Conservation (phyloP, 1,140 invertebrate genomes). For the Potamilus streckersoni region DNA sequence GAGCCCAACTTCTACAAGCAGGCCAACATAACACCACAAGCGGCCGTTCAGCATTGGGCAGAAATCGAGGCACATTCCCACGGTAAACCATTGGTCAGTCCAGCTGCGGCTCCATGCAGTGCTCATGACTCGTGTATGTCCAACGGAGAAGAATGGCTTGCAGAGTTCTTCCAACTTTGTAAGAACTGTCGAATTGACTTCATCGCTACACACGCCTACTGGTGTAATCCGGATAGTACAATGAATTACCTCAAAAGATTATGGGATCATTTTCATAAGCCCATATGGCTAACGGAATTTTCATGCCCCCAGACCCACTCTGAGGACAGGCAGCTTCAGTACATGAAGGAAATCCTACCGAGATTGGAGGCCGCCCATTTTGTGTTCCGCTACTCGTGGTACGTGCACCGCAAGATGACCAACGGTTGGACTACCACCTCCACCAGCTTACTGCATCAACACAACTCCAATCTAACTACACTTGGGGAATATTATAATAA, state of each 20-base stretch:
- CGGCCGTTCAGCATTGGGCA: constrained; percentile 1
- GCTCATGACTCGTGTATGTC: background rate
- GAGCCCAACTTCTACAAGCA: constrained; percentile 15
- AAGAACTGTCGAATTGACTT: constrained; percentile 34
- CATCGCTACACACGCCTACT: constrained; percentile 45
- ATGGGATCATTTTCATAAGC: constrained; percentile 35
- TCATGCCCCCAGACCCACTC: constrained; percentile 30
- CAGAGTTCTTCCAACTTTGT: constrained; percentile 39
- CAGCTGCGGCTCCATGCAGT: background rate
- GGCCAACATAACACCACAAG: constrained; percentile 3
- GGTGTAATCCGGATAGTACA: constrained; percentile 32
- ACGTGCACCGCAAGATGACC: background rate
- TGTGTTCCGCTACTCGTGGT: constrained; percentile 36
- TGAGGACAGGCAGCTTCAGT: constrained; percentile 27
- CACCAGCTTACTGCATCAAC: constrained; percentile 21
- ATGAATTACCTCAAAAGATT: constrained; percentile 39
- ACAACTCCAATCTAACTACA: constrained; percentile 19
- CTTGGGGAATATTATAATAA: constrained; percentile 32
- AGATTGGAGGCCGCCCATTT: constrained; percentile 33
- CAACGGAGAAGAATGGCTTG: constrained; percentile 33
- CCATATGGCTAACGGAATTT: constrained; percentile 47
- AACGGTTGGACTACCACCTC: constrained; percentile 11
- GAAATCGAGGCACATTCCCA: constrained; percentile 11
- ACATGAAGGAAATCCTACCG: constrained; percentile 39
- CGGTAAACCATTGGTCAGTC: constrained; percentile 9